A percentile compares a stretch with the other conserved stretches of the same genome.
These are phyloP conservation scores for Dascyllus trimaculatus DNA, from an alignment of 2,113 vertebrate species.

Conservation along the genomic window DNA sequence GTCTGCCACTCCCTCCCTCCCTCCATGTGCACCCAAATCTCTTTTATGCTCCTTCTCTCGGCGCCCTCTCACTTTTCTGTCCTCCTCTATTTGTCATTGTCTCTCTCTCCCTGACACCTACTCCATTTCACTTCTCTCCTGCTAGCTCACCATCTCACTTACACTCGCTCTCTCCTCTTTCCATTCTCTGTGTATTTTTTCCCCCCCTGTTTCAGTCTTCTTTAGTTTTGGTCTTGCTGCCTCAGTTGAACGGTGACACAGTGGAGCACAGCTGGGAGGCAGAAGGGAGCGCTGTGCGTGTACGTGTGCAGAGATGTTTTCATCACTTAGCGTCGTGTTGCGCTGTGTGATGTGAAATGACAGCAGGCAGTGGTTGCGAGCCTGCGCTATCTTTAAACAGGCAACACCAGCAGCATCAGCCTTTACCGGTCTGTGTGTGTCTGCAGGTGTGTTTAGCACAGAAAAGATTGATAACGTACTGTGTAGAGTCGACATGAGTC, in stretches of 20 bases:
- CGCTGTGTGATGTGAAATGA: slow-evolving; percentile 29
- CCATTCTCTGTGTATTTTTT: slow-evolving; percentile 8
- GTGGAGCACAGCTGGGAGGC: slow-evolving; percentile 34
- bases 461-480: neutral
- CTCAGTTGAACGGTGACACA: slow-evolving; percentile 41
- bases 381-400: slow-evolving; percentile 1
- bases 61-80: slow-evolving; percentile 59
- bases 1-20: slow-evolving; percentile 44
- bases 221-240: slow-evolving; percentile 42
- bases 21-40: slow-evolving; percentile 54
- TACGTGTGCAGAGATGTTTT: neutral
- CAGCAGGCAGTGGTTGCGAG: slow-evolving; percentile 10
- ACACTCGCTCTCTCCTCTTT: slow-evolving; percentile 4
- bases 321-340: neutral
- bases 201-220: slow-evolving; percentile 13
- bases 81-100: slow-evolving; percentile 69
- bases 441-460: neutral
- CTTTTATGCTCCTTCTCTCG: slow-evolving; percentile 32
- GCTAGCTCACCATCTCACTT: slow-evolving; percentile 25
- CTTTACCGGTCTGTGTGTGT: slow-evolving; percentile 4
- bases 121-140: slow-evolving; percentile 47
- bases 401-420: neutral
- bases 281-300: slow-evolving; percentile 1
- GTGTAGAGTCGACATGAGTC: neutral
- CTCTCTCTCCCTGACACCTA: slow-evolving; percentile 57